These are phyloP conservation scores for Chloroceryle aenea DNA, from an alignment of 2,113 vertebrate species.

Conservation along the genomic window DNA sequence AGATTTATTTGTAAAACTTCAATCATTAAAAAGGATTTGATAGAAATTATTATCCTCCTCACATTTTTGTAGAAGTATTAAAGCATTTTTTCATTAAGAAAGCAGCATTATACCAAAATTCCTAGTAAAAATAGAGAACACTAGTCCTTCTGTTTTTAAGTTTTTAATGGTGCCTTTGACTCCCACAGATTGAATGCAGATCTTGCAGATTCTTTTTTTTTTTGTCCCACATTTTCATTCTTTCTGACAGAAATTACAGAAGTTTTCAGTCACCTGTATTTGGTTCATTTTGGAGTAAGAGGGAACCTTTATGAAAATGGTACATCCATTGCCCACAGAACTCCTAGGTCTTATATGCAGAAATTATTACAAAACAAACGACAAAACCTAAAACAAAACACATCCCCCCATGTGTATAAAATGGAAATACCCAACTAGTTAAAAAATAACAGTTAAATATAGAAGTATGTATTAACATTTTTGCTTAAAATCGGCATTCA, in stretches of 20 bases:
- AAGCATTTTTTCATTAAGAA: background rate
- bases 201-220: background rate
- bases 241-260: background rate
- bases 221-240: background rate
- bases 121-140: background rate
- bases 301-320: background rate
- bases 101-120: background rate
- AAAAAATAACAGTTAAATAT: background rate
- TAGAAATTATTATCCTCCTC: background rate
- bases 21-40: background rate
- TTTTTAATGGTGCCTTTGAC: background rate
- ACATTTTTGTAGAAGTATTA: background rate
- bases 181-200: background rate
- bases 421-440: background rate
- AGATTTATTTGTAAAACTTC: background rate
- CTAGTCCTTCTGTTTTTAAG: background rate
- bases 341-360: background rate
- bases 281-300: background rate
- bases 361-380: background rate
- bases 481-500: background rate
- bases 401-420: background rate
- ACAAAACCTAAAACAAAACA: no score
- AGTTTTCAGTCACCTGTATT: background rate
- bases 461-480: background rate
- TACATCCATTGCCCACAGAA: background rate